Evolutionary conservation across 1,140 invertebrate genomes (phyloP).

Genomic region (Nixonia krombeini): DNA sequence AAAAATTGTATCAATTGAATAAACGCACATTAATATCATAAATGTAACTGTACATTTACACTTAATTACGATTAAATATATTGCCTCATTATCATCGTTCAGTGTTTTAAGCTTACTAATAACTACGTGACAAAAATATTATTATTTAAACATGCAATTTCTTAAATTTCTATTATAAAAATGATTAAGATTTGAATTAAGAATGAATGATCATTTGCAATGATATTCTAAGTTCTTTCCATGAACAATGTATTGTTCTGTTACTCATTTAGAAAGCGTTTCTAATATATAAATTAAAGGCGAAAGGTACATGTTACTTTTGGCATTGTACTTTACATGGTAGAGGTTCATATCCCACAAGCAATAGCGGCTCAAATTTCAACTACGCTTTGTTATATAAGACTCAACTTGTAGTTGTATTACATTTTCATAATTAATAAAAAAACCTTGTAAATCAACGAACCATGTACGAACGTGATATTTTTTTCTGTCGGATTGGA

Average conservation of each 20-base stretch:
- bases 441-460: constrained; percentile 18
- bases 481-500: constrained; percentile 22
- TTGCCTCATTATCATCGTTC: background rate
- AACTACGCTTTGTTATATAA: constrained; percentile 29
- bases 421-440: constrained; percentile 14
- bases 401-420: constrained; percentile 11
- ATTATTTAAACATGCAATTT: background rate
- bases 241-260: background rate
- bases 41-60: too few relatives aligned
- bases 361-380: constrained; percentile 29
- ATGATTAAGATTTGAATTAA: background rate
- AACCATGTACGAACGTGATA: constrained; percentile 5
- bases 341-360: constrained; percentile 8
- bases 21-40: too few relatives aligned
- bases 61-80: too few relatives aligned
- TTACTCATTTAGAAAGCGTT: background rate
- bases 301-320: constrained; percentile 11
- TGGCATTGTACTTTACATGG: constrained; percentile 11
- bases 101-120: too few relatives aligned
- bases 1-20: too few relatives aligned
- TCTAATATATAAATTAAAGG: background rate
- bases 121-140: too few relatives aligned
- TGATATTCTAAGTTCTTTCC: background rate
- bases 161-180: background rate
- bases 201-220: too few relatives aligned